Conservation (phyloP, 2,888 invertebrate species). For the Acleris laterana region DNA sequence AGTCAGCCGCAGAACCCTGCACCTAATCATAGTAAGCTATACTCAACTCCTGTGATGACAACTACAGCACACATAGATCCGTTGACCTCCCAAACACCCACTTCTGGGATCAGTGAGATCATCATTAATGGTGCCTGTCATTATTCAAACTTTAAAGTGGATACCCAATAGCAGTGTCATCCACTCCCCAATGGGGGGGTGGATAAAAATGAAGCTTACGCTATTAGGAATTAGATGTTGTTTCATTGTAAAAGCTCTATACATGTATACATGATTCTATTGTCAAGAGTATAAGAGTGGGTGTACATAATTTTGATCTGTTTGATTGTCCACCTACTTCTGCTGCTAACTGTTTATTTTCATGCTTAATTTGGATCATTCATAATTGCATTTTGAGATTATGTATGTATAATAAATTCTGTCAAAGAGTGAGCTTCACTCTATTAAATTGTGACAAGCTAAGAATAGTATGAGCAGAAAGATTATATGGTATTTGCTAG, state of each 20-base stretch:
- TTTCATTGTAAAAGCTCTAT: neutral
- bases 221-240: conserved; percentile 44
- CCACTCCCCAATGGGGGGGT: conserved; percentile 71
- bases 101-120: conserved; percentile 71
- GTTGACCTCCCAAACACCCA: conserved; percentile 58
- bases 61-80: conserved; percentile 67
- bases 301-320: no score
- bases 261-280: no score
- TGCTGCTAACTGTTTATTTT: no score
- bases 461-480: conserved; percentile 57
- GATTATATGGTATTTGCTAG: neutral
- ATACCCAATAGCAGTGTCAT: conserved; percentile 72
- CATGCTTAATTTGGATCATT: no score
- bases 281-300: no score
- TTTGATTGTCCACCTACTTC: no score
- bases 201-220: conserved; percentile 60
- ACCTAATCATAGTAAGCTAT: conserved; percentile 62
- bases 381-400: no score
- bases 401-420: no score
- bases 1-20: conserved; percentile 53
- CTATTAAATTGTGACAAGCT: neutral
- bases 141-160: conserved; percentile 76
- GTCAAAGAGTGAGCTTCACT: no score
- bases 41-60: conserved; percentile 61
- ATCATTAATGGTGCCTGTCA: conserved; percentile 73